Conservation (phyloP, 2,888 invertebrate species). For the Amphipoea oculea region DNA sequence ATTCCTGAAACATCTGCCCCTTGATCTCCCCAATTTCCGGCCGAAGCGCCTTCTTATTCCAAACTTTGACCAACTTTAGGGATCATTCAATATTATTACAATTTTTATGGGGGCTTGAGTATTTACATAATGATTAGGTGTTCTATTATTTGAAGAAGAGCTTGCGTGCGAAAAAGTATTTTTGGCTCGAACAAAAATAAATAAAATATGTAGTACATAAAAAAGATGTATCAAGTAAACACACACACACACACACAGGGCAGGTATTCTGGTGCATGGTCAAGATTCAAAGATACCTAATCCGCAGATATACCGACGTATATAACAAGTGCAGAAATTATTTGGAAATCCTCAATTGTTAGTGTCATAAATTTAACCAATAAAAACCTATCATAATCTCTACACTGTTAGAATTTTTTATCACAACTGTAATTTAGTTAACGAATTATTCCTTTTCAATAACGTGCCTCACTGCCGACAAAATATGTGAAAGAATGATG, state of each 20-base stretch:
- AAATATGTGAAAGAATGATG: conserved; percentile 87
- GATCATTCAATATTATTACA: conserved; percentile 55
- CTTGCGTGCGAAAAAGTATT: neutral
- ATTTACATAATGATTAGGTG: conserved; percentile 46
- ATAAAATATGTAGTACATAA: neutral
- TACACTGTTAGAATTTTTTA: conserved; percentile 30
- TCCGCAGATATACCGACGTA: neutral
- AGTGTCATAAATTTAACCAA: neutral
- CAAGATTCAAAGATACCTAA: neutral
- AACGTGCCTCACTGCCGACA: conserved; percentile 87
- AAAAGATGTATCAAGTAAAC: neutral
- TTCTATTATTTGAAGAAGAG: neutral
- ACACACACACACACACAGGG: too few relatives aligned
- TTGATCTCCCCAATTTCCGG: conserved; percentile 63
- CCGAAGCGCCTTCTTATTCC: conserved; percentile 56
- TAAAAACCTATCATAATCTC: neutral
- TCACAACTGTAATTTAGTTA: conserved; percentile 66
- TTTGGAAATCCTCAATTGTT: neutral
- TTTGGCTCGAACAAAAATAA: neutral
- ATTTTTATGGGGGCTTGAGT: conserved; percentile 53
- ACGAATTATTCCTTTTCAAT: conserved; percentile 70
- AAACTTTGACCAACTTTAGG: conserved; percentile 59
- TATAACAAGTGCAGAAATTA: neutral
- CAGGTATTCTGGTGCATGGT: neutral
- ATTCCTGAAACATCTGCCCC: conserved; percentile 64